phyloP scores from a whole-genome alignment of 2,888 invertebrate species.

The Alviniconcha strummeri region DNA sequence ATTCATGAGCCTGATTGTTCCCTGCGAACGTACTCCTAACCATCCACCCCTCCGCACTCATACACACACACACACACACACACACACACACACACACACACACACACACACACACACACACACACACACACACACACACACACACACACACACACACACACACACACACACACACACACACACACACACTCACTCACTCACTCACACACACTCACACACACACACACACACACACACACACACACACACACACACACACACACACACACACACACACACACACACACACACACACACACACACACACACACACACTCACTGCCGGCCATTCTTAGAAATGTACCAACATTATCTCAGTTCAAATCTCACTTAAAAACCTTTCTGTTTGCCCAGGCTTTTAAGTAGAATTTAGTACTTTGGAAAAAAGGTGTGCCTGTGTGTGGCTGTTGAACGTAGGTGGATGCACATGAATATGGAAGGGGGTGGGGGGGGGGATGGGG shows the following conservation, averaged over 20 bases:
- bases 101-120: conserved; percentile 3
- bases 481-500: too few relatives aligned
- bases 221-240: not conserved
- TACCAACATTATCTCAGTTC: not conserved
- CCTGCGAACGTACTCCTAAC: not conserved
- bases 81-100: conserved; percentile 2
- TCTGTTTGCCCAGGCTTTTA: not conserved
- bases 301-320: conserved; percentile 3
- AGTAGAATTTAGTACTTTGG: too few relatives aligned
- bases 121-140: conserved; percentile 15
- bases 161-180: not conserved
- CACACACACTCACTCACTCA: not conserved
- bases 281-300: conserved; percentile 15
- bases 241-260: conserved; percentile 2
- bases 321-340: not conserved
- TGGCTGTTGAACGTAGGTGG: too few relatives aligned
- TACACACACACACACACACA: not conserved
- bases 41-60: not conserved
- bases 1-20: too few relatives aligned
- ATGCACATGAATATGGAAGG: too few relatives aligned
- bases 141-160: not conserved
- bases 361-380: not conserved
- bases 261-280: not conserved
- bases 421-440: too few relatives aligned
- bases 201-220: conserved; percentile 7